These are phyloP conservation scores for Ochropleura plecta DNA, from an alignment of 2,888 invertebrate species.

Conservation along the genomic window DNA sequence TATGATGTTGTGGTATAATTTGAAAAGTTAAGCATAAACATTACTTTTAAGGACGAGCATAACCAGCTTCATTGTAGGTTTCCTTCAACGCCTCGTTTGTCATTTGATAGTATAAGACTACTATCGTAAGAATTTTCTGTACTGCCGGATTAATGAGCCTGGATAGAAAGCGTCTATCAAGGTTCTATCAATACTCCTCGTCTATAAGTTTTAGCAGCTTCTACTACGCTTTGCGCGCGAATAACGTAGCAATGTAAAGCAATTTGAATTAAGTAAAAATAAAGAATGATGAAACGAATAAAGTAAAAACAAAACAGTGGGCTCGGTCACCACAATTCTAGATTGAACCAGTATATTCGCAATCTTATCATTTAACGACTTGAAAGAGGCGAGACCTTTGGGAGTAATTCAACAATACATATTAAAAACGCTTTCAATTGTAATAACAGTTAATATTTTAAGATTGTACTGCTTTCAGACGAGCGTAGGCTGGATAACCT, in stretches of 20 bases:
- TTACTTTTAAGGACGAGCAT: neutral
- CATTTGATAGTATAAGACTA: too few relatives aligned
- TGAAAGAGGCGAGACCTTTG: conserved; percentile 25
- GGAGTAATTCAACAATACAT: neutral
- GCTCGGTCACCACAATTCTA: conserved; percentile 12
- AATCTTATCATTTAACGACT: conserved; percentile 30
- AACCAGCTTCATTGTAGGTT: too few relatives aligned
- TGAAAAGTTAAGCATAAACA: neutral
- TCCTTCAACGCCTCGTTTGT: neutral
- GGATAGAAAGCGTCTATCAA: conserved; percentile 1
- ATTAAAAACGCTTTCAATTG: neutral
- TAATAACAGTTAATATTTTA: neutral
- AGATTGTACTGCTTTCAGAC: neutral
- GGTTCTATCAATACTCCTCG: neutral
- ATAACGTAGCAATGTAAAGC: neutral
- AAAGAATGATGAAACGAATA: neutral
- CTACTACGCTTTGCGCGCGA: neutral
- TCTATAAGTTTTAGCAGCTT: neutral
- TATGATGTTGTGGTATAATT: neutral
- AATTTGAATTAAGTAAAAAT: neutral
- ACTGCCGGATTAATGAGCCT: neutral
- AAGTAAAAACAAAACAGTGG: conserved; percentile 4
- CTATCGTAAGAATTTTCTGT: too few relatives aligned
- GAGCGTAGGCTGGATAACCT: too few relatives aligned
- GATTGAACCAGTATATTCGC: conserved; percentile 26